phyloP scores from a whole-genome alignment of 2,113 vertebrate genomes.

The Delphinapterus leucas region DNA sequence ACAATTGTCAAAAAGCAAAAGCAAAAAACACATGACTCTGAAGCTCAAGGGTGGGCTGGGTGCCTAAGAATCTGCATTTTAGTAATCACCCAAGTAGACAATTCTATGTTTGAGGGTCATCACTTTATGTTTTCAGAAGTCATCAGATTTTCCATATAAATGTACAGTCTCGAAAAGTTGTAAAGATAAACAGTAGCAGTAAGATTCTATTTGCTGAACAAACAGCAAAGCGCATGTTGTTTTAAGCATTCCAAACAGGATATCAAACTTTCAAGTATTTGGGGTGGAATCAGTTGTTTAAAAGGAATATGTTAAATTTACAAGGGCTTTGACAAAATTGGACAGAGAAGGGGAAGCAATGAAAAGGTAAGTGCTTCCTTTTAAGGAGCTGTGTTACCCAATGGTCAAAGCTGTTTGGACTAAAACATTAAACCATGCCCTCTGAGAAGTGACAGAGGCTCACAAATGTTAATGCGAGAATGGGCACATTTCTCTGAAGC shows the following conservation, averaged over 20 bases:
- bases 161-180: background rate
- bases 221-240: background rate
- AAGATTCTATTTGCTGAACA: background rate
- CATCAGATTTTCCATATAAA: background rate
- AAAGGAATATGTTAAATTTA: background rate
- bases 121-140: background rate
- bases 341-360: background rate
- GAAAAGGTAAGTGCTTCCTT: background rate
- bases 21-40: background rate
- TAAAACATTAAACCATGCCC: background rate
- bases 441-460: background rate
- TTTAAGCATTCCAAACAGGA: background rate
- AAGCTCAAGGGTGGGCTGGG: background rate
- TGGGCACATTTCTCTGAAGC: background rate
- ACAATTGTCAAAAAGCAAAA: background rate
- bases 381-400: background rate
- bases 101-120: background rate
- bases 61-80: background rate
- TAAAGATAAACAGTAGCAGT: background rate
- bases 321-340: background rate
- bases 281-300: background rate
- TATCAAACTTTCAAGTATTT: background rate
- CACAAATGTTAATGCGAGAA: background rate
- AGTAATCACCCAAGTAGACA: background rate
- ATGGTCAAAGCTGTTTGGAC: background rate